Evolutionary conservation across 2,888 invertebrate genomes (phyloP), one percentile per base, ranked within the genome.

Genomic region (Poecilus cupreus): DNA sequence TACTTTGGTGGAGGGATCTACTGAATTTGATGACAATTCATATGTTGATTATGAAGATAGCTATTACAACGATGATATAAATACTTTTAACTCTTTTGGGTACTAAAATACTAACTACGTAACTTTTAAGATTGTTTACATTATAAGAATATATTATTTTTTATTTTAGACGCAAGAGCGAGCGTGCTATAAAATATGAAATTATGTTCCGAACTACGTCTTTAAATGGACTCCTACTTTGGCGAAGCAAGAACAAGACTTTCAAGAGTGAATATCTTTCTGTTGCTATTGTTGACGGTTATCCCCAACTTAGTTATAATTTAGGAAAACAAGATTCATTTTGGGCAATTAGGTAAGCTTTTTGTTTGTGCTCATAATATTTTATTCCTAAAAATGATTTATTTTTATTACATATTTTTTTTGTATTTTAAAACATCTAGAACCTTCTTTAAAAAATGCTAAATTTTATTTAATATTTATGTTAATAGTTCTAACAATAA

Each of bases 241-340:
- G 94, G 94, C 91, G 94, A 85, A 92, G 93, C 84, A 94, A 93
- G 88, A 93, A 93, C 64, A 92, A 92, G 82, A 92, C 92, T 82
- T 89, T 93, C 57, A 90, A 92, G 75, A 91, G 93, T 64, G 94
- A 95, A 87, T 96, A 95, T 89, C 91, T 96, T 82, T 93, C 94
- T 22, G 89, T 96, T 77, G 94, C 94, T 13, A 88, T 96, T 51
- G 92, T 92, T 75, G 91, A 93, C 83, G 96, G 95, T 0, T 93
- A 91, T 86, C 91, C 94, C 0, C 94, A 95, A 87, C 90, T 95
- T 70, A 94, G 94, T 86, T 95, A 91, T 87, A 93, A 93, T 87
- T 89, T 93, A 82, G 93, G 93, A 54, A 91, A 90, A 84, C 91
- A 92, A 85, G 89, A 89, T 43, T 87, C 89, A 60, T 89, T 92